Base-by-base conservation (phyloP, 1,140 invertebrate genomes). In the Lordiphosa stackelbergi region DNA sequence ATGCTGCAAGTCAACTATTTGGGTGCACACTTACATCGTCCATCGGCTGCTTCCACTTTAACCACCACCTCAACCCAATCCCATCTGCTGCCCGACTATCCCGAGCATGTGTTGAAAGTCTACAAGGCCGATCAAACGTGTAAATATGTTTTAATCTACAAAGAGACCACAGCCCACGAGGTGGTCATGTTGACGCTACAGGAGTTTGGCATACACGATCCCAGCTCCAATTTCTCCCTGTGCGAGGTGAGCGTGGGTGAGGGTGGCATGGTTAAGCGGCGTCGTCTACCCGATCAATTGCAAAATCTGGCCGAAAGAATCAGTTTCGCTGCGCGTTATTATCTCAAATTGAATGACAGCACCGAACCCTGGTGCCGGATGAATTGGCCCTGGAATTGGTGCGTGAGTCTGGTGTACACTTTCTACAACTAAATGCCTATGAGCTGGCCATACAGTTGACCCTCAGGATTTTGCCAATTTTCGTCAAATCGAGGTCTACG, bases 21-120 rank as follows among this genome's bases (percentile, higher is more conserved):
- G 41, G 63, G 66, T 4, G 73, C 85, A 1, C 64, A 86, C 9
- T 19, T 78, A 2, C 79, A 86, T 52, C 73, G 85, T 5, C 85
- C 85, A 0, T 85, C 85, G 8, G 75, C 75, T 0, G 73, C 75
- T n/a, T 83, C 72, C 49, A 86, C 85, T 0, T 36, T 83, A 16
- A 86, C 77, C 0, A 65, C 55, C 16, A 85, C 49, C 42, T 70
- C 77, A 0, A 55, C 73, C 41, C 64, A 61, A 6, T 68, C 63
- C 0, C 60, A 69, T 36, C 40, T 86, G 24, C 60, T 81, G 7
- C 75, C 78, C 2, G 96, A 98, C 88, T 97, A 95, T 89, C 97
- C 97, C 5, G 98, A 99, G 87, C 97, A 99, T 90, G 97, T 99
- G 34, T 90, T 99, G 1, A 99, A 99, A 90, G 95, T 96, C n/a